Evolutionary conservation across 2,113 vertebrate genomes (phyloP).

Genomic region (Orthonyx spaldingii): DNA sequence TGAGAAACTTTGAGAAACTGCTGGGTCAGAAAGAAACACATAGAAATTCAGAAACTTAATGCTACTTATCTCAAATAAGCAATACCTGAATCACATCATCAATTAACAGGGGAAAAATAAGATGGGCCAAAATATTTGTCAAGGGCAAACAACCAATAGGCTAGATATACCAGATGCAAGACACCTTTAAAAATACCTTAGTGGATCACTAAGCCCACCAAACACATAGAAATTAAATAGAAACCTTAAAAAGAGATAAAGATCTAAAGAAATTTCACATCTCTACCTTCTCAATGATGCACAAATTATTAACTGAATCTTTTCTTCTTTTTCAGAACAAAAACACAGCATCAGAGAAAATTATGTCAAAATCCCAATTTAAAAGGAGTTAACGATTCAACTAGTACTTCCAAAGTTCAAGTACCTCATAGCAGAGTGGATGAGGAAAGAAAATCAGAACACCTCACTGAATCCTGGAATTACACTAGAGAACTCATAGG

Average conservation of each 20-base stretch:
- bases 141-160: neutral
- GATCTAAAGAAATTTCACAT: neutral
- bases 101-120: neutral
- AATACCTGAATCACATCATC: neutral
- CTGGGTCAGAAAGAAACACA: neutral
- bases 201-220: neutral
- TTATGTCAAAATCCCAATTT: accelerated
- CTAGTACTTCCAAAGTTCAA: neutral
- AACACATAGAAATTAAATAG: neutral
- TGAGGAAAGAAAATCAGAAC: neutral
- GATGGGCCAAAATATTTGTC: neutral
- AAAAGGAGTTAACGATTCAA: neutral
- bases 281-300: neutral
- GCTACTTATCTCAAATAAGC: neutral
- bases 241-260: neutral
- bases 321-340: neutral
- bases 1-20: neutral
- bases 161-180: neutral
- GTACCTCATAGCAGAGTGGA: neutral
- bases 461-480: neutral
- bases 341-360: neutral
- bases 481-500: neutral
- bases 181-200: neutral
- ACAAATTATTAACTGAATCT: neutral
- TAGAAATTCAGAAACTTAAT: neutral